phyloP scores from a whole-genome alignment of 1,140 invertebrate genomes.

The Ericerus pela region DNA sequence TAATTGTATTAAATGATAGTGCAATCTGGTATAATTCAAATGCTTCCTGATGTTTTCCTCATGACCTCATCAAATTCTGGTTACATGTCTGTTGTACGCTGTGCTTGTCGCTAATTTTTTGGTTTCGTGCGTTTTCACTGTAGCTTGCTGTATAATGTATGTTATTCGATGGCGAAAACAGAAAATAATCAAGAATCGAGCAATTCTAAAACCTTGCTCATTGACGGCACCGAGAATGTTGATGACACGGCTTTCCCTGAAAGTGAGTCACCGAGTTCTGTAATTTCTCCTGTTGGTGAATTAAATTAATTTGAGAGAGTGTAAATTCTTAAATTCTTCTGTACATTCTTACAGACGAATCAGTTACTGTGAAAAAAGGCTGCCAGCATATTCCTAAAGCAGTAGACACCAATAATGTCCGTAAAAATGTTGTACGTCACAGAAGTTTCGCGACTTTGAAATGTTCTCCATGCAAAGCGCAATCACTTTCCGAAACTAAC shows the following conservation, averaged over 20 bases:
- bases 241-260: not conserved
- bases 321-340: not conserved
- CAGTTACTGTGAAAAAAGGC: not conserved
- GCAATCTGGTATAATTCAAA: no score
- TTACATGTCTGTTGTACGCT: no score
- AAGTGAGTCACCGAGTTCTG: no score
- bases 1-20: no score
- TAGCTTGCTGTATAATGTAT: slow-evolving; percentile 6
- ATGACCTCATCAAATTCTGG: no score
- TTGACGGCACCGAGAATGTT: not conserved
- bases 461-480: slow-evolving; percentile 9
- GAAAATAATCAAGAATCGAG: not conserved
- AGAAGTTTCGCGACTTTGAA: not conserved
- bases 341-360: not conserved
- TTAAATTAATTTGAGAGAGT: not conserved
- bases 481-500: not conserved
- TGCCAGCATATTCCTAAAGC: slow-evolving; percentile 16
- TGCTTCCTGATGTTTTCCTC: no score
- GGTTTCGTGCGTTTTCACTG: not conserved
- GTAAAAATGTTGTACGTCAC: slow-evolving; percentile 8
- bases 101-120: not conserved
- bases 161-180: slow-evolving; percentile 7
- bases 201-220: not conserved
- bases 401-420: slow-evolving; percentile 1
- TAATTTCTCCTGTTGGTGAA: no score